A percentile compares a stretch with the other conserved stretches of the same genome.
Evolutionary conservation across 2,797 vertebrate species (phyloP).

Genomic region (Dryobates pubescens): DNA sequence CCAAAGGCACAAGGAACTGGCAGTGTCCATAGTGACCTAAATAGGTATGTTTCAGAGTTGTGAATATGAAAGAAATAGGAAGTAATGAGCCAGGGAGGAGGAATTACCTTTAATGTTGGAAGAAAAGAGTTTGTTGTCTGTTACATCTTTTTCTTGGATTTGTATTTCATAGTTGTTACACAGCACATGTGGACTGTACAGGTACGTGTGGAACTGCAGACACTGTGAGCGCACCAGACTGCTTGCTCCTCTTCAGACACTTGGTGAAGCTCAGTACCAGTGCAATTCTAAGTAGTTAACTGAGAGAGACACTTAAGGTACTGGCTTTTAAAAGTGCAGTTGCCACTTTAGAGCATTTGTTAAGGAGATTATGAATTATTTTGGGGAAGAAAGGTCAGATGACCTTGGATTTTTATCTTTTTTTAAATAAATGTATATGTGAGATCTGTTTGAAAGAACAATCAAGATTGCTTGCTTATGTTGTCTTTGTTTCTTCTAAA

Average conservation of each 20-base stretch:
- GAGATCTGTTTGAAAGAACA: neutral
- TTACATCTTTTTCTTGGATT: neutral
- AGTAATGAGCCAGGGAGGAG: neutral
- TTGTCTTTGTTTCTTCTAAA: conserved; percentile 52
- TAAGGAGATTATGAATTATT: neutral
- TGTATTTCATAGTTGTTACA: neutral
- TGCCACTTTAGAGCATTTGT: neutral
- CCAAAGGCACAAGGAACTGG: neutral
- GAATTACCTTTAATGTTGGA: neutral
- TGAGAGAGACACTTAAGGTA: neutral
- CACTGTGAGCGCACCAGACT: neutral
- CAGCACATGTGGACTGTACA: accelerated
- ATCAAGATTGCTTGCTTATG: neutral
- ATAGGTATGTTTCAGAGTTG: neutral
- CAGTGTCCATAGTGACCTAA: neutral
- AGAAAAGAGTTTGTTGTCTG: neutral
- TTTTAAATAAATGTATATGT: neutral
- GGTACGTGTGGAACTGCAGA: neutral
- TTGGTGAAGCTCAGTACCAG: neutral
- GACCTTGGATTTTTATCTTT: neutral
- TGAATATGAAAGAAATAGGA: neutral
- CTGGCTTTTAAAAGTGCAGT: neutral
- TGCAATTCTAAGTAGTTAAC: neutral
- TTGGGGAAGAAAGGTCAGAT: neutral
- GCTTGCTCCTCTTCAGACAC: neutral